Evolutionary conservation across 2,888 invertebrate genomes (phyloP).

Genomic region (Strigamia maritima): DNA sequence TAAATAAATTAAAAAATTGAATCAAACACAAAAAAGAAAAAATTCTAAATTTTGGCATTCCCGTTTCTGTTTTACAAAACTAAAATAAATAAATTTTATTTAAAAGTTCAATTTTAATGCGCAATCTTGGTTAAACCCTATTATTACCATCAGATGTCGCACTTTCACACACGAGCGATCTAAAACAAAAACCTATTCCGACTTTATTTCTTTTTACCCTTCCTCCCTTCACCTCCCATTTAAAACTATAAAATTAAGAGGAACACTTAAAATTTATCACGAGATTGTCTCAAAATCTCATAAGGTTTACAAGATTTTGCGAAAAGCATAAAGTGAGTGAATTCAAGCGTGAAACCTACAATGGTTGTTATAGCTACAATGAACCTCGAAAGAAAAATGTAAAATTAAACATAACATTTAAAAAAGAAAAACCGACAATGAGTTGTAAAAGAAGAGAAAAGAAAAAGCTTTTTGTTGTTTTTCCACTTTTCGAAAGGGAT

Average conservation of each 20-base stretch:
- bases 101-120: too few relatives aligned
- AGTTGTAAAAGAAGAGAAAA: neutral
- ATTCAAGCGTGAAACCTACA: slow-evolving; percentile 12
- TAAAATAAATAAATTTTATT: too few relatives aligned
- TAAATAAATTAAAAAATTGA: too few relatives aligned
- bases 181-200: neutral
- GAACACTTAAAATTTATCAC: slow-evolving; percentile 18
- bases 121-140: neutral
- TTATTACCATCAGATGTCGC: neutral
- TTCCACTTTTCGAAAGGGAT: neutral
- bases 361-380: neutral
- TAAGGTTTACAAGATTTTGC: neutral
- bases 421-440: neutral
- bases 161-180: neutral
- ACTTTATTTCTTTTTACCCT: neutral
- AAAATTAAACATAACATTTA: slow-evolving; percentile 13
- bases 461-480: neutral
- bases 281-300: neutral
- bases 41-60: too few relatives aligned
- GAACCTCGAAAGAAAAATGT: neutral
- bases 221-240: neutral
- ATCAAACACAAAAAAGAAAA: too few relatives aligned
- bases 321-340: neutral
- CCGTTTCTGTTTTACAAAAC: too few relatives aligned
- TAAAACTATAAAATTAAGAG: slow-evolving; percentile 9